Evolutionary conservation across 2,113 vertebrate genomes (phyloP).

Genomic region (Triplophysa tibetana): DNA sequence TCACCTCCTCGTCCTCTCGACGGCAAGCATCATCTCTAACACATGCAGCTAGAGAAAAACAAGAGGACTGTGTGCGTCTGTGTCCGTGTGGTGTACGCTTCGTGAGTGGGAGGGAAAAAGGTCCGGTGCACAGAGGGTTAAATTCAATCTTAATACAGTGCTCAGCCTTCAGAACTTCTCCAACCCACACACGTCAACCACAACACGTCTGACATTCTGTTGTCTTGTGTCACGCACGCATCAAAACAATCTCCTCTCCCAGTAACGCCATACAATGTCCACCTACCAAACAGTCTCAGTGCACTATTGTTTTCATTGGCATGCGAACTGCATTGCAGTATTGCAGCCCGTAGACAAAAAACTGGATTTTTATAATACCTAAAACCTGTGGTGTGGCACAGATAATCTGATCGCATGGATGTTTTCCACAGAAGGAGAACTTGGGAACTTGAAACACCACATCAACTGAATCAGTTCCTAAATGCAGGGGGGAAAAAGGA

Average conservation of each 20-base stretch:
- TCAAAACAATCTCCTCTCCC: conserved; percentile 54
- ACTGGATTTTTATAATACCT: neutral
- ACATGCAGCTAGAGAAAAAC: conserved; percentile 3
- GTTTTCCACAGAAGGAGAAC: neutral
- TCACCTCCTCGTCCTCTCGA: neutral
- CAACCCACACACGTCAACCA: conserved; percentile 36
- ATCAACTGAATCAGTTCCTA: neutral
- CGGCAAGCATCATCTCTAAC: neutral
- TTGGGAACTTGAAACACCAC: neutral
- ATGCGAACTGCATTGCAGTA: conserved; percentile 35
- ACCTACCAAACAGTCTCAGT: neutral
- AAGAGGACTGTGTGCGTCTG: neutral
- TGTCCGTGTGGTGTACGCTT: neutral
- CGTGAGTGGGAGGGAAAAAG: conserved; percentile 25
- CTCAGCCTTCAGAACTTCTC: conserved; percentile 43
- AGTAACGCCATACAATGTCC: conserved; percentile 15
- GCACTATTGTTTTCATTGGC: neutral
- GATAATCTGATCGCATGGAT: neutral
- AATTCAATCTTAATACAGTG: conserved; percentile 33
- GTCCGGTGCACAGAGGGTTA: conserved; percentile 24
- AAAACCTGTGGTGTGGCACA: neutral
- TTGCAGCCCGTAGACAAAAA: neutral
- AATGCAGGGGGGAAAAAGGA: neutral
- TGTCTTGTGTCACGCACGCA: conserved; percentile 23
- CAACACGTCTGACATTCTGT: conserved; percentile 36